These are phyloP conservation scores for Nettapus auritus DNA, from an alignment of 2,113 vertebrate species.

Conservation along the genomic window DNA sequence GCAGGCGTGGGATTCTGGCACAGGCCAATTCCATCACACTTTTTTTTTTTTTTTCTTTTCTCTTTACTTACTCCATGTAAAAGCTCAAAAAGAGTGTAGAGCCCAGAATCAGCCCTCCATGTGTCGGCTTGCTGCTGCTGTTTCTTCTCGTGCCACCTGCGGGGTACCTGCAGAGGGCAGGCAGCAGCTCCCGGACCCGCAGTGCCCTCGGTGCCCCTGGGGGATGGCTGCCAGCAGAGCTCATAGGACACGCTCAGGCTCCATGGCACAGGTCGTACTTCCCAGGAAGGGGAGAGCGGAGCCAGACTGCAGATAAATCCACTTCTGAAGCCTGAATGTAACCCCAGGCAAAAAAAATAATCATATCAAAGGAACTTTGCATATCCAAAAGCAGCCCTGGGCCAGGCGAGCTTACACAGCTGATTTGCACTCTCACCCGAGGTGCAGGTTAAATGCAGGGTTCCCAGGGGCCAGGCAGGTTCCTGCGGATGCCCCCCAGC, in stretches of 20 bases:
- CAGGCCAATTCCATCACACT: accelerated
- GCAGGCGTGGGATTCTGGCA: not conserved
- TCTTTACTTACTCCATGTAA: not conserved
- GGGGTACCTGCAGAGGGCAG: not conserved
- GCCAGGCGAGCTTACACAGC: not conserved
- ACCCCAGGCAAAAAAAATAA: not conserved
- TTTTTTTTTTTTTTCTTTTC: not conserved
- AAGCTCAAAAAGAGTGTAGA: accelerated
- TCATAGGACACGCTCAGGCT: accelerated
- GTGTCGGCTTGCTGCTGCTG: not conserved
- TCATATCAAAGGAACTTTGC: not conserved
- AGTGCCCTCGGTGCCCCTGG: not conserved
- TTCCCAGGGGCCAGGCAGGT: not conserved
- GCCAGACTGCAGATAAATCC: not conserved
- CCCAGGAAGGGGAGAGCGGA: not conserved
- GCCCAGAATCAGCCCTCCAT: not conserved
- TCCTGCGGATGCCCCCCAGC: not conserved
- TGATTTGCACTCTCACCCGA: accelerated
- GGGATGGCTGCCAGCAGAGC: accelerated
- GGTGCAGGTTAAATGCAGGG: not conserved
- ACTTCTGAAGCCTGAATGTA: not conserved
- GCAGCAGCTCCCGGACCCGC: accelerated
- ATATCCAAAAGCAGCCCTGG: not conserved
- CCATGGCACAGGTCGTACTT: not conserved
- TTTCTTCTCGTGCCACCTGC: accelerated